Evolutionary conservation across 1,140 invertebrate species (phyloP), one percentile per base, ranked within the genome.

Genomic region (Drepana arcuata): DNA sequence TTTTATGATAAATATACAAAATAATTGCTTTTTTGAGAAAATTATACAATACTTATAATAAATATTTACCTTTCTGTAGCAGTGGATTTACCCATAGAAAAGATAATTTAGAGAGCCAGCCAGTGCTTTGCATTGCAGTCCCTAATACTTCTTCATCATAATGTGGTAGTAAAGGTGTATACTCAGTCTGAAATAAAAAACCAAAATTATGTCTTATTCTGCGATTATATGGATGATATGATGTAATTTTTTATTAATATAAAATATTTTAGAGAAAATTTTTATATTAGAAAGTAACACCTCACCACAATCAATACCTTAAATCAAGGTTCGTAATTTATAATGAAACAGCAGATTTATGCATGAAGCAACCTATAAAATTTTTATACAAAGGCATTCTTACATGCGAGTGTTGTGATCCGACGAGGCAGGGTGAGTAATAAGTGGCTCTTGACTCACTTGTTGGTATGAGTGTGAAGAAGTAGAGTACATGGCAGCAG

Each of bases 81-180:
- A 98, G 72, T 5, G 92, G 92, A 41, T 91, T 87, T 0, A 97
- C 94, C 96, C 96, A 99, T 43, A 88, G 83, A 65, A 99, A 97
- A 9, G 92, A 79, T 3, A 98, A 80, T 60, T 89, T 90, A 0
- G 94, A 95, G 1, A 91, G 56, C 55, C 85, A 86, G 15, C 87
- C 88, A 7, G 85, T 80, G 41, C 89, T 86, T 69, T 95, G 92
- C 87, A 95, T 92, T 5, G 94, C 95, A 28, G 90, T 88, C 0
- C 93, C 92, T 33, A 95, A 78, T 46, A 92, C 88, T 25, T 79
- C 83, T 51, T 86, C 86, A 53, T 87, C 85, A 14, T 83, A 51
- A 44, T 83, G 71, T 36, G 77, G 71, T 1, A 87, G 47, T 13
- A 88, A 39, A 3, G 88, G 87, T 55, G 92, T 90, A 23, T 88